A percentile compares a stretch with the other conserved stretches of the same genome.
Conservation (phyloP, 2,113 vertebrate genomes). For the Strix aluco region DNA sequence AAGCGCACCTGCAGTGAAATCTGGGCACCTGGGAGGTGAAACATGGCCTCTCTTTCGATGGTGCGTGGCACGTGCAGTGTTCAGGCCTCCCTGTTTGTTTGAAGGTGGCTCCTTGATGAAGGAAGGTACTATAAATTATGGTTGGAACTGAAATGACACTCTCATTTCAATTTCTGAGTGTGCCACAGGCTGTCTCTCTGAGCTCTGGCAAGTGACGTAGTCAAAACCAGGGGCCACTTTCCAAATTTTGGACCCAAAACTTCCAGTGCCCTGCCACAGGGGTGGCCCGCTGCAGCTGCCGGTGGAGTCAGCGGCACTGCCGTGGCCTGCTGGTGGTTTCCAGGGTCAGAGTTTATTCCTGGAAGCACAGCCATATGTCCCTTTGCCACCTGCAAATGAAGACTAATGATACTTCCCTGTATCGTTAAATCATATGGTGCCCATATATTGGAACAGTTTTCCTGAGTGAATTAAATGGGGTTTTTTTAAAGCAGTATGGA, state of each 20-base stretch:
- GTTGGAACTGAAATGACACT: background rate
- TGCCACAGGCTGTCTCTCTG: background rate
- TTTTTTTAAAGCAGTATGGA: background rate
- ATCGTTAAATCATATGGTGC: background rate
- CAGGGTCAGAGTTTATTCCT: background rate
- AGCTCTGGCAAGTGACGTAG: background rate
- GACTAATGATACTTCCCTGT: background rate
- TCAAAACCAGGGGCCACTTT: background rate
- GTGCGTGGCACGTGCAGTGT: fast-evolving
- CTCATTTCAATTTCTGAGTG: background rate
- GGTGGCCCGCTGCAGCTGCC: background rate
- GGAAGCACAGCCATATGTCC: background rate
- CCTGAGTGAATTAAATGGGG: background rate
- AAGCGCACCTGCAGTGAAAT: background rate
- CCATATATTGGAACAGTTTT: background rate
- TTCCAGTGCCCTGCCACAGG: fast-evolving
- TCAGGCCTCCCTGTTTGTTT: background rate
- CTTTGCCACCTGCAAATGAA: background rate
- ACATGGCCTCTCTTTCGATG: fast-evolving
- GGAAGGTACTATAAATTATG: background rate
- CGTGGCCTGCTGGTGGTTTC: background rate
- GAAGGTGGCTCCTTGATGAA: background rate
- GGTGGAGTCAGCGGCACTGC: background rate
- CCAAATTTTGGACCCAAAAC: background rate
- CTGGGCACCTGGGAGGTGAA: background rate